Evolutionary conservation across 2,797 vertebrate genomes (phyloP).

Genomic region (Diceros bicornis): DNA sequence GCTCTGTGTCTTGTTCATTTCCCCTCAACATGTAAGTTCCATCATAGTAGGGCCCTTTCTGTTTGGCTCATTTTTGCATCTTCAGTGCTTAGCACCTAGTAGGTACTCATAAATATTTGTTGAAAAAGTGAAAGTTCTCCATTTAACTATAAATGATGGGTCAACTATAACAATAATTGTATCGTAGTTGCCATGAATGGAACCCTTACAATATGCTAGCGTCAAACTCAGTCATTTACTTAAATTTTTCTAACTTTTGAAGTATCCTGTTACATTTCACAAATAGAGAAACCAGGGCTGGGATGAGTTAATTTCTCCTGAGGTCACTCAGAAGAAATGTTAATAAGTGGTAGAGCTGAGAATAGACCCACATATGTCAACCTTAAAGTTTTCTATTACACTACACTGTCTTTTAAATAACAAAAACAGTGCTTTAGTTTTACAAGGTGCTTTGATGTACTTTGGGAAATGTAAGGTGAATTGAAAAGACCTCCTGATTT

Average conservation of each 20-base stretch:
- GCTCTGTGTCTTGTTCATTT: neutral
- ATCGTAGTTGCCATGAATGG: neutral
- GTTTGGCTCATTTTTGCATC: neutral
- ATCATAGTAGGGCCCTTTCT: neutral
- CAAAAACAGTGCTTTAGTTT: neutral
- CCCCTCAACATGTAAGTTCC: neutral
- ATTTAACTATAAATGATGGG: neutral
- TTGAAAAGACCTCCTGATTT: neutral
- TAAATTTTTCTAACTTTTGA: neutral
- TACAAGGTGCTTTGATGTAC: neutral
- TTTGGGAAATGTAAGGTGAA: neutral
- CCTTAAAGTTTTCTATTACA: neutral
- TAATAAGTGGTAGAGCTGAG: neutral
- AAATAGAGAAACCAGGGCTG: neutral
- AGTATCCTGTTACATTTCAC: neutral
- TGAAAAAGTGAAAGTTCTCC: neutral
- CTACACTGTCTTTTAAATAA: slow-evolving; percentile 7
- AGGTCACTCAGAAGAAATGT: slow-evolving; percentile 2
- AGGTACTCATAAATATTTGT: neutral
- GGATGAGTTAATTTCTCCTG: neutral
- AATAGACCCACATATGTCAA: neutral
- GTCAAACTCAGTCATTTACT: neutral
- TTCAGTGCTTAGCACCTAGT: neutral
- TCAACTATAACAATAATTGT: neutral
- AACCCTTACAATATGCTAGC: too few species aligned